These are phyloP conservation scores for Dicaeum eximium DNA, from an alignment of 2,113 vertebrate genomes.

Conservation along the genomic window DNA sequence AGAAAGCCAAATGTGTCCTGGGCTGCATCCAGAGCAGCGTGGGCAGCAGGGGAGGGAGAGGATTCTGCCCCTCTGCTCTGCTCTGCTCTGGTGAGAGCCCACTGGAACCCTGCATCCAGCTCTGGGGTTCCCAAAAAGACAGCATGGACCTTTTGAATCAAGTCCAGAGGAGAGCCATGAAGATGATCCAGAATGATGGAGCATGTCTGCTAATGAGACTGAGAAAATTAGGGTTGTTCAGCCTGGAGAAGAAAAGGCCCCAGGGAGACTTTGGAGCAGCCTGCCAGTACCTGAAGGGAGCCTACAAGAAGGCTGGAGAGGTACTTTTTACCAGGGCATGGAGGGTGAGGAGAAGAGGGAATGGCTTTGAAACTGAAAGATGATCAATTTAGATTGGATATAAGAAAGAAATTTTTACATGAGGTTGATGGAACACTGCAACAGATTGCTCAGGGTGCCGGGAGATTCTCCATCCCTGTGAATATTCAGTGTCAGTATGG, in stretches of 20 bases:
- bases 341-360: not conserved
- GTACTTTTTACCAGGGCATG: not conserved
- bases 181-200: not conserved
- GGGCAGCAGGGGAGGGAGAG: not conserved
- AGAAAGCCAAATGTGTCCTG: not conserved
- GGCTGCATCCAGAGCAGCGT: not conserved
- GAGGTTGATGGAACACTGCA: not conserved
- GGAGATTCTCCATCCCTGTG: accelerated
- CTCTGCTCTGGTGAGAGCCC: not conserved
- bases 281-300: not conserved
- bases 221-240: not conserved
- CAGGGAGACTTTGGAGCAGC: not conserved
- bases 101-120: not conserved
- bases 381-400: not conserved
- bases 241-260: not conserved
- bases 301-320: not conserved
- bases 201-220: not conserved
- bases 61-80: not conserved
- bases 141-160: not conserved
- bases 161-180: accelerated
- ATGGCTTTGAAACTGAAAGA: not conserved
- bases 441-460: not conserved
- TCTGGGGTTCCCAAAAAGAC: too few relatives aligned
- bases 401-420: not conserved
- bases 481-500: not conserved